Base-by-base conservation (phyloP, 2,113 vertebrate species). In the Amblyornis subalaris region DNA sequence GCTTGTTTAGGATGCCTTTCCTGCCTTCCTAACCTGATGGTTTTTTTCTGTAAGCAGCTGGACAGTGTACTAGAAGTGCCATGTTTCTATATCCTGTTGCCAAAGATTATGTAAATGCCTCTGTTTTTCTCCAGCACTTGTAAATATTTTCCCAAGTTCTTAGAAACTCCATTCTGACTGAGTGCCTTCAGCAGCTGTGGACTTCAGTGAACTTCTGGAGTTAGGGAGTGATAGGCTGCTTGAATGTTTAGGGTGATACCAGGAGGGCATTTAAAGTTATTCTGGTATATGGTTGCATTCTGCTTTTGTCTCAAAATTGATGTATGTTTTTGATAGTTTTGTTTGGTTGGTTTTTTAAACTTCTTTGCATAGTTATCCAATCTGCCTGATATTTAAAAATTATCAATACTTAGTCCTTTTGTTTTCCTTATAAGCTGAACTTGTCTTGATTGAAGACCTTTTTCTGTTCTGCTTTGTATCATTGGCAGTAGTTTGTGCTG, bases 71-170 rank as follows among this genome's bases (percentile, higher is more conserved):
- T 85, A 35, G 42, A 83, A 91, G 33, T 80, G 47, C 67, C 12
- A 19, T 90, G 54, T 74, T 95, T 93, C 71, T 80, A 19, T 58
- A 47, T 90, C 28, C 51, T 83, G 8, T 90, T 95, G 90, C 92
- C 90, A 90, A 77, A 90, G 55, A 74, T 95, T 64, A 86, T 92
- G 88, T 94, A 88, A 94, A 85, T 13, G 31, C 23, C 85, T 88
- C 69, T 93, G 82, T 61, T 86, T 95, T 95, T 81, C 85, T 93
- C 47, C 36, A 75, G 51, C 31, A 20, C 57, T 88, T 84, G 87
- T 95, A 94, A 95, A 96, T 88, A 77, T 91, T 92, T 96, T 88
- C 60, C 67, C 44, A 84, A 44, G 64, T 86, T 94, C 69, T 71
- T 94, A 80, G 70, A 95, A 96, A 92, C 55, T 86, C 20, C 13